These are phyloP conservation scores for Subacronicta megacephala DNA, from an alignment of 2,888 invertebrate genomes.

Conservation along the genomic window DNA sequence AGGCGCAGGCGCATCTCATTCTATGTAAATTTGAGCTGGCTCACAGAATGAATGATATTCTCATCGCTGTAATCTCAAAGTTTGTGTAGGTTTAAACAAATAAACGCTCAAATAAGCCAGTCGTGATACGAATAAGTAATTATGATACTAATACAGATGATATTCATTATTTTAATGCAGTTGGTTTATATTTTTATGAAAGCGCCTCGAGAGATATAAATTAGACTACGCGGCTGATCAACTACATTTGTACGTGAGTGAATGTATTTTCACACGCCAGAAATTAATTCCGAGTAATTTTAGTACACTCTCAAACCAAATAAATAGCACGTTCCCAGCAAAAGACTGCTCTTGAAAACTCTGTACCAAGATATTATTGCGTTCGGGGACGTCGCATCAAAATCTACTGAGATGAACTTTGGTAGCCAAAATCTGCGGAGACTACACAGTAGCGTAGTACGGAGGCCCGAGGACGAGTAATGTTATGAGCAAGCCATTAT, in stretches of 20 bases:
- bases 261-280: constrained; percentile 67
- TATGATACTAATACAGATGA: constrained; percentile 35
- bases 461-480: constrained; percentile 85
- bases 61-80: constrained; percentile 61
- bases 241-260: constrained; percentile 53
- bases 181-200: constrained; percentile 50
- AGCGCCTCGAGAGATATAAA: constrained; percentile 45
- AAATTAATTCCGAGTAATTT: constrained; percentile 74
- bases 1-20: constrained; percentile 79
- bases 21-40: constrained; percentile 77
- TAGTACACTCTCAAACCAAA: constrained; percentile 74
- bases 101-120: constrained; percentile 46
- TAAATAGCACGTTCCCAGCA: constrained; percentile 72
- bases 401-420: constrained; percentile 53
- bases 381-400: constrained; percentile 43
- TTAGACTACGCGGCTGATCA: constrained; percentile 43
- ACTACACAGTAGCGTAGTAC: constrained; percentile 77
- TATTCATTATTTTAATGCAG: constrained; percentile 33
- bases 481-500: constrained; percentile 90
- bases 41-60: constrained; percentile 64
- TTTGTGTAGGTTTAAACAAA: constrained; percentile 66
- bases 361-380: constrained; percentile 66
- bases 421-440: constrained; percentile 68
- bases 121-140: constrained; percentile 60
- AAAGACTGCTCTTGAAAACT: constrained; percentile 76